Conservation (phyloP, 2,113 vertebrate genomes). For the Sapayoa aenigma region DNA sequence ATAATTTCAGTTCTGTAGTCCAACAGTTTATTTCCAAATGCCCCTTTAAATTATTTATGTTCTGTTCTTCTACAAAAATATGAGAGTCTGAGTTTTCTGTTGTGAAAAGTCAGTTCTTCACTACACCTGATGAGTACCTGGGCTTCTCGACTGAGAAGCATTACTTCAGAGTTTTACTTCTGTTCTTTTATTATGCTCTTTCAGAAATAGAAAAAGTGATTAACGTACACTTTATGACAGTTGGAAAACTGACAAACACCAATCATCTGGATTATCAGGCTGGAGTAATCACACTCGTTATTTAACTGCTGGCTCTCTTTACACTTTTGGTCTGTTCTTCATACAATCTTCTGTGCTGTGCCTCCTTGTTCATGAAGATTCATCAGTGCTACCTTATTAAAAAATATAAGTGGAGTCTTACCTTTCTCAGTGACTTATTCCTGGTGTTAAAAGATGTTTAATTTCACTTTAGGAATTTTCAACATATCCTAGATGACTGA, state of each 20-base stretch:
- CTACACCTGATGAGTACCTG: not conserved
- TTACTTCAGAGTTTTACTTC: not conserved
- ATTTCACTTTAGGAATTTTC: not conserved
- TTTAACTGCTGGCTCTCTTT: not conserved
- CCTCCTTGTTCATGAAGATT: not conserved
- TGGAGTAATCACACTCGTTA: not conserved
- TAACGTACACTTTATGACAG: not conserved
- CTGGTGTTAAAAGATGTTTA: not conserved
- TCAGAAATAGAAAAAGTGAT: not conserved
- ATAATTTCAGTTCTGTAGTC: not conserved
- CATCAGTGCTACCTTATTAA: not conserved
- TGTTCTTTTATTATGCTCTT: not conserved
- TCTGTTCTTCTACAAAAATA: constrained; percentile 26
- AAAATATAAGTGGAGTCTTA: not conserved
- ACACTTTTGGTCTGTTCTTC: not conserved
- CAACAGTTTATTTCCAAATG: constrained; percentile 38
- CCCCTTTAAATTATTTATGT: not conserved
- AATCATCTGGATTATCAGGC: not conserved
- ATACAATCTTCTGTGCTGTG: not conserved
- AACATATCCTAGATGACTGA: not conserved
- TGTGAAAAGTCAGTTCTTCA: constrained; percentile 12
- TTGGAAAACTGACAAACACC: not conserved
- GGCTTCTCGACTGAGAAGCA: not conserved
- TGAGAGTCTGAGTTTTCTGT: not conserved
- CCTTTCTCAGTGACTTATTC: not conserved